Evolutionary conservation across 2,113 vertebrate genomes (phyloP), one percentile per base, ranked within the genome.

Genomic region (Hyperopisus bebe): DNA sequence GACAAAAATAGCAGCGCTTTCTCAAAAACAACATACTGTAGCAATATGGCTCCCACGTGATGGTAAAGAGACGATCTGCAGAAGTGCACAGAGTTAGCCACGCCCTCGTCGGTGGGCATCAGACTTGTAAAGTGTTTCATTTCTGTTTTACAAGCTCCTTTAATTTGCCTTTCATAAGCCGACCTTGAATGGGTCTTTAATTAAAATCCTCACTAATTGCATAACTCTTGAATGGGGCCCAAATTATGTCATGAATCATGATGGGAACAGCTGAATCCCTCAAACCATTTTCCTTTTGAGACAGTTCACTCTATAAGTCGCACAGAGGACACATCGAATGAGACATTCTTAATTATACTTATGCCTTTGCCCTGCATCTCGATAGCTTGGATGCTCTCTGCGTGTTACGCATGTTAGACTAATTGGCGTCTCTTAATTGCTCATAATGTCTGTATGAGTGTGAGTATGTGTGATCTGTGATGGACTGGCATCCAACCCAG

Each of bases 121-220:
- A 90, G 31, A 92, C 93, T 94, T 94, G 93, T 95, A 93, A 94
- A 95, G 92, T 92, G 89, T 95, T 94, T 94, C 90, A 94, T 94
- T 94, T 94, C 91, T 91, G 55, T 90, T 95, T 95, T 94, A 95
- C 92, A 92, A 94, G 92, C 91, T 90, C 92, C 92, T 95, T 94
- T 94, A 94, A 93, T 95, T 94, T 93, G 89, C 90, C 91, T 94
- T 94, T 94, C 93, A 93, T 93, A 92, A 92, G 91, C 48, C 90
- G 74, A 86, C 89, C 89, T 92, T 74, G 92, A 92, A 92, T 93
- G 47, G 86, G 91, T 93, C 93, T 95, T 94, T 95, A 95, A 95
- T 95, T 95, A 95, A 94, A 94, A 27, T 90, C 92, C 88, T 77
- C 91, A 88, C 90, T 94, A 95, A 95, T 95, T 95, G 94, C 93